These are phyloP conservation scores for Gallinago jamesoni DNA, from an alignment of 2,113 vertebrate genomes.

Conservation along the genomic window DNA sequence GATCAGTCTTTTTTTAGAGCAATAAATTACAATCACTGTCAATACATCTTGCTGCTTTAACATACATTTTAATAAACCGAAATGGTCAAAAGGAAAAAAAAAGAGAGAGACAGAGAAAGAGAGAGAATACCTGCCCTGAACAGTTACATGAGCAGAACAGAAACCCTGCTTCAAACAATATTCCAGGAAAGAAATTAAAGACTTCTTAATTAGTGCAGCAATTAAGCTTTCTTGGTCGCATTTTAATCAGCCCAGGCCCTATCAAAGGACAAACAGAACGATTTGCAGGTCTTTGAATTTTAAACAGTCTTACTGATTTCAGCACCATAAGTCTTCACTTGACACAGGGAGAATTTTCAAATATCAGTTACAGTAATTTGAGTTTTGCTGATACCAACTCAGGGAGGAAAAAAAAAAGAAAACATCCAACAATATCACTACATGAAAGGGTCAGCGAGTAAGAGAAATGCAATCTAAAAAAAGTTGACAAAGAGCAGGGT, in stretches of 20 bases:
- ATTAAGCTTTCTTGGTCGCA: conserved; percentile 87
- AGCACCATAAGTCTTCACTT: conserved; percentile 78
- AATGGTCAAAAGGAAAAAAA: background rate
- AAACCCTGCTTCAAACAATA: conserved; percentile 82
- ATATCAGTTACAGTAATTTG: conserved; percentile 79
- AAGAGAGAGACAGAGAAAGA: conserved; percentile 29
- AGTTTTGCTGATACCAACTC: conserved; percentile 74
- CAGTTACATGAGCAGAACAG: conserved; percentile 60
- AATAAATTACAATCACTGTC: conserved; percentile 68
- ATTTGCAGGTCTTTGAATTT: conserved; percentile 89
- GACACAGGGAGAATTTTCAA: conserved; percentile 79
- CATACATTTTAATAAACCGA: conserved; percentile 36
- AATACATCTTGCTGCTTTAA: conserved; percentile 48
- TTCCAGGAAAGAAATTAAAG: conserved; percentile 86
- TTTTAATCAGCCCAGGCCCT: conserved; percentile 86
- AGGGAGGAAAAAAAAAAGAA: background rate
- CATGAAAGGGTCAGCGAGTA: conserved; percentile 1
- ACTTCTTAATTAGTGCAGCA: conserved; percentile 88
- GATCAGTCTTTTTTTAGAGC: conserved; percentile 53
- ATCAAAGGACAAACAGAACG: conserved; percentile 89
- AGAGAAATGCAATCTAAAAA: conserved; percentile 36
- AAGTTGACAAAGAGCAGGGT: conserved; percentile 16
- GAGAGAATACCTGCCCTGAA: conserved; percentile 72
- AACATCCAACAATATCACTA: background rate
- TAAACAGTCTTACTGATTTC: conserved; percentile 87